Evolutionary conservation across 2,113 vertebrate genomes (phyloP), one percentile per base, ranked within the genome.

Genomic region (Haemorhous mexicanus): DNA sequence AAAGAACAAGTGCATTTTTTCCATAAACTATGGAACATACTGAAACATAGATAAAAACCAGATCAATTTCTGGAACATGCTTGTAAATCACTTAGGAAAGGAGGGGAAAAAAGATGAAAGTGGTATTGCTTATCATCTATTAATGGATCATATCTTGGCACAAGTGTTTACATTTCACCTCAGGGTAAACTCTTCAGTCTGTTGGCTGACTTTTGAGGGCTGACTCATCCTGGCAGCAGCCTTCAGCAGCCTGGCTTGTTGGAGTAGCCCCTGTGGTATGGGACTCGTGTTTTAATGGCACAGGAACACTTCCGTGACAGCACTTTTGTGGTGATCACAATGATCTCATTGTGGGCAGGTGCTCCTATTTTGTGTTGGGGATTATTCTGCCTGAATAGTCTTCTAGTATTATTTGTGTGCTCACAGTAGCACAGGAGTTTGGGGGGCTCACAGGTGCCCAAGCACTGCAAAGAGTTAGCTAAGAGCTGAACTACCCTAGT

Each of bases 311-410:
- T 90, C 20, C 0, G 3, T 41, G 52, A 2, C 37, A 62, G 24
- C n/a, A 4, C n/a, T 61, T 55, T 5, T 11, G 16, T 52, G 18
- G 46, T 16, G 58, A 37, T 27, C 55, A 35, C 66, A 19, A 2
- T 50, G 66, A 82, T 35, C 21, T 87, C 70, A 32, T 15, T 28
- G 28, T 46, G 43, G 24, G 12, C 50, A 92, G 62, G 19, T 19
- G 66, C 79, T 92, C 4, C 0, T 35, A 1, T 70, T 88, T 59
- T 70, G 7, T 41, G 2, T 2, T 5, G 2, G 16, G 7, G 9
- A 20, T 44, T 83, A 14, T 63, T 88, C 43, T 82, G 43, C 11
- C 21, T 13, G 27, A 52, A 78, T 21, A 32, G 28, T 26, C 24
- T 66, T 23, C 18, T 22, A 4, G 37, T 24, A 33, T 63, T 27